A percentile compares a stretch with the other conserved stretches of the same genome.
These are phyloP conservation scores for Melanophora roralis DNA, from an alignment of 2,888 invertebrate species.

Conservation along the genomic window DNA sequence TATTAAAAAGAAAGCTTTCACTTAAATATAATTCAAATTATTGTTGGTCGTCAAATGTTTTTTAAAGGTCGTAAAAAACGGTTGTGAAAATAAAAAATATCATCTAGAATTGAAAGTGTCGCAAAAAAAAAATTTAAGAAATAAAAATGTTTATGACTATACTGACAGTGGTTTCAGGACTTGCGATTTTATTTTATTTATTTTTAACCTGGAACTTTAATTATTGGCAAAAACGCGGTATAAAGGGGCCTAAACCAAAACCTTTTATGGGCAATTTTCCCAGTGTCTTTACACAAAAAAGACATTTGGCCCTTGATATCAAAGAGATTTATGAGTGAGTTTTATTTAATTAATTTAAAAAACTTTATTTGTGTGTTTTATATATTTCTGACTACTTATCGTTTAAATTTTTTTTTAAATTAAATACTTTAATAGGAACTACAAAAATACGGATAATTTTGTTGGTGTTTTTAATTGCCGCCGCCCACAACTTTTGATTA, in stretches of 20 bases:
- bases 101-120: no score
- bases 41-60: background rate
- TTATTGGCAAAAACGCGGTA: constrained; percentile 75
- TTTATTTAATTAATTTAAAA: background rate
- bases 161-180: background rate
- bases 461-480: constrained; percentile 76
- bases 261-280: constrained; percentile 74
- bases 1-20: background rate
- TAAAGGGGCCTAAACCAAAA: constrained; percentile 74
- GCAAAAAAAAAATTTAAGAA: background rate
- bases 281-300: constrained; percentile 67
- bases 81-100: background rate
- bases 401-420: background rate
- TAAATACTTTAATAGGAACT: constrained; percentile 61
- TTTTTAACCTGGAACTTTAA: constrained; percentile 71
- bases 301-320: constrained; percentile 72
- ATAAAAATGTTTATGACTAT: constrained; percentile 26
- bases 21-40: background rate
- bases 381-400: no score
- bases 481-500: constrained; percentile 73
- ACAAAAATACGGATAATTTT: constrained; percentile 68
- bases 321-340: constrained; percentile 76
- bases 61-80: background rate
- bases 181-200: constrained; percentile 63
- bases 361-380: background rate